Conservation (phyloP, 2,888 invertebrate genomes). For the Eupithecia pulchellata region DNA sequence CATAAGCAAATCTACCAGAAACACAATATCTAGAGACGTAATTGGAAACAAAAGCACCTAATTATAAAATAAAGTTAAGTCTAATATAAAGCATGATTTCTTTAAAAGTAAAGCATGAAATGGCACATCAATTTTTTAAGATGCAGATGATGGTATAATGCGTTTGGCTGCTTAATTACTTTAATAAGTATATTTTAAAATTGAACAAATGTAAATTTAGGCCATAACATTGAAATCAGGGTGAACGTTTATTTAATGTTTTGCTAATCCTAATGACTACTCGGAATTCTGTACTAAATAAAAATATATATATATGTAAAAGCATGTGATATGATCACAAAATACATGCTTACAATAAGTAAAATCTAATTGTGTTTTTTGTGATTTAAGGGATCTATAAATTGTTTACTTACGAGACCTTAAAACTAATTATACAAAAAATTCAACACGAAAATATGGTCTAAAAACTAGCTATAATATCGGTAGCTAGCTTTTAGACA, state of each 20-base stretch:
- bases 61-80: background rate
- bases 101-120: constrained; percentile 31
- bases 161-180: constrained; percentile 23
- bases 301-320: background rate
- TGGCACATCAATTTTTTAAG: constrained; percentile 34
- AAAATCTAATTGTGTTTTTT: background rate
- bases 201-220: constrained; percentile 57
- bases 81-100: background rate
- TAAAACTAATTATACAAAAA: constrained; percentile 46
- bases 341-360: background rate
- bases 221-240: constrained; percentile 58
- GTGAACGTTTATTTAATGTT: constrained; percentile 17
- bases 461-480: constrained; percentile 10
- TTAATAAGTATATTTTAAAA: constrained; percentile 40
- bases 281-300: background rate
- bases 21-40: background rate
- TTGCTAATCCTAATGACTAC: background rate
- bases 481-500: too few relatives aligned
- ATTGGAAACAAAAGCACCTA: background rate
- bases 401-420: background rate
- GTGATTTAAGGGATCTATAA: background rate
- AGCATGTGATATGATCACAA: background rate
- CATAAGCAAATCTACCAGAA: background rate
- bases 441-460: constrained; percentile 9
- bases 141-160: constrained; percentile 3